These are phyloP conservation scores for Malurus melanocephalus DNA, from an alignment of 2,113 vertebrate genomes.

Conservation along the genomic window DNA sequence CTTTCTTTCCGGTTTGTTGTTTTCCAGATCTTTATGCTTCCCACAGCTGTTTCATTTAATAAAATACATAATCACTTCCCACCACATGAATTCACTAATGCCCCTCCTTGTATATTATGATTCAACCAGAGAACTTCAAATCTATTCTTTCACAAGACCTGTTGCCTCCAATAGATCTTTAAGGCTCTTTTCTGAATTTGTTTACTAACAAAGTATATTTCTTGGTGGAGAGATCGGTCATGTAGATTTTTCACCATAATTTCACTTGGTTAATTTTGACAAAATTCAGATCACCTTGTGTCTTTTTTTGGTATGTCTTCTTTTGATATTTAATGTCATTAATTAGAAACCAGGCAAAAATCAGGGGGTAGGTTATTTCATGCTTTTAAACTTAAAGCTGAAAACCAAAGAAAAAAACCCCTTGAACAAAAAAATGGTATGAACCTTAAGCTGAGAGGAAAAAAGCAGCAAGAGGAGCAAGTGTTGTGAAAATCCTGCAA, in stretches of 20 bases:
- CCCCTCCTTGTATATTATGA: not conserved
- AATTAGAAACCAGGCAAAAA: not conserved
- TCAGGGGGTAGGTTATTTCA: not conserved
- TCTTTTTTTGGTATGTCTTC: not conserved
- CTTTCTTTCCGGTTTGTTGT: not conserved
- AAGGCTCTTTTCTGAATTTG: not conserved
- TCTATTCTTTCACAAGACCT: not conserved
- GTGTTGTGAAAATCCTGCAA: slow-evolving; percentile 5
- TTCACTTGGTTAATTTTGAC: not conserved
- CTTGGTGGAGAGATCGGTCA: not conserved
- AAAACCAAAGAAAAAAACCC: not conserved
- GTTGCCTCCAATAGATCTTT: not conserved
- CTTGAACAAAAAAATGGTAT: not conserved
- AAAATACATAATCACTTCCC: not conserved
- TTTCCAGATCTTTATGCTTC: not conserved
- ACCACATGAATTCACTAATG: not conserved
- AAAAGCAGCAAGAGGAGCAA: not conserved
- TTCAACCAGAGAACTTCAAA: not conserved
- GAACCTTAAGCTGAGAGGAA: not conserved
- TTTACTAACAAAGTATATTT: not conserved
- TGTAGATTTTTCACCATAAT: not conserved
- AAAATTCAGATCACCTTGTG: not conserved
- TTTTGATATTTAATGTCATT: not conserved
- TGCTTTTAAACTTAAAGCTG: not conserved
- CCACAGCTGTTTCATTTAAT: not conserved